These are phyloP conservation scores for Drosophila barbarae DNA, from an alignment of 2,888 invertebrate species.

Conservation along the genomic window DNA sequence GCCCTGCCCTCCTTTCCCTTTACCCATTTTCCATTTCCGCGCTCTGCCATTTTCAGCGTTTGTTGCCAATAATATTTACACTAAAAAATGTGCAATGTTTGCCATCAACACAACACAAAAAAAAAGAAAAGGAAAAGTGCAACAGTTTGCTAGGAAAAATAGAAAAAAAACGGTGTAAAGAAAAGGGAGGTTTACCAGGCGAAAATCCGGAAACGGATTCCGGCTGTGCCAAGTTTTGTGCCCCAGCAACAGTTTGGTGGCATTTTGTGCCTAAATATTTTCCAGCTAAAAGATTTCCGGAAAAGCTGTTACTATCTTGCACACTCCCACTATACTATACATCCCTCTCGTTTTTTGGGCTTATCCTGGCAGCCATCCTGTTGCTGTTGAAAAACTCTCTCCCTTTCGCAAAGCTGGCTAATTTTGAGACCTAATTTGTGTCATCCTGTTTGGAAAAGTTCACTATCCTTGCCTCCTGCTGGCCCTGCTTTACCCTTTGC, in stretches of 20 bases:
- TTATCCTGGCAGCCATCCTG: slow-evolving; percentile 7
- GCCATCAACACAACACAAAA: slow-evolving; percentile 27
- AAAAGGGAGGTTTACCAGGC: not conserved
- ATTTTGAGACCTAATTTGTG: slow-evolving; percentile 64
- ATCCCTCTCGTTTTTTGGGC: slow-evolving; percentile 1
- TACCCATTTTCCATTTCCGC: slow-evolving; percentile 8
- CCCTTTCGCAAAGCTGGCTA: slow-evolving; percentile 56
- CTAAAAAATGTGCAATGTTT: slow-evolving; percentile 57
- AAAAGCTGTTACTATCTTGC: slow-evolving; percentile 28
- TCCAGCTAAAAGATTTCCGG: slow-evolving; percentile 67
- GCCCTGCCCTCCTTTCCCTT: not conserved
- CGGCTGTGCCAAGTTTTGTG: slow-evolving; percentile 58
- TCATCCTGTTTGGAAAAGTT: slow-evolving; percentile 66
- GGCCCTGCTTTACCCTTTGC: not conserved
- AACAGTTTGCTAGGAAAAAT: slow-evolving; percentile 49
- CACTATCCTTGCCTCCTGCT: slow-evolving; percentile 18
- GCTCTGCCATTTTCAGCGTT: slow-evolving; percentile 45
- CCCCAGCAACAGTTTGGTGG: slow-evolving; percentile 59
- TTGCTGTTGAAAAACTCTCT: slow-evolving; percentile 20
- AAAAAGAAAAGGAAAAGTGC: slow-evolving; percentile 24
- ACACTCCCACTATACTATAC: not conserved
- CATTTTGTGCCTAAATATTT: slow-evolving; percentile 64
- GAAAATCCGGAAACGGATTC: slow-evolving; percentile 37
- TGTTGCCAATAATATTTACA: slow-evolving; percentile 69
- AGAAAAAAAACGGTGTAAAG: not conserved